Evolutionary conservation across 2,888 invertebrate species (phyloP).

Genomic region (Allophyes oxyacanthae): DNA sequence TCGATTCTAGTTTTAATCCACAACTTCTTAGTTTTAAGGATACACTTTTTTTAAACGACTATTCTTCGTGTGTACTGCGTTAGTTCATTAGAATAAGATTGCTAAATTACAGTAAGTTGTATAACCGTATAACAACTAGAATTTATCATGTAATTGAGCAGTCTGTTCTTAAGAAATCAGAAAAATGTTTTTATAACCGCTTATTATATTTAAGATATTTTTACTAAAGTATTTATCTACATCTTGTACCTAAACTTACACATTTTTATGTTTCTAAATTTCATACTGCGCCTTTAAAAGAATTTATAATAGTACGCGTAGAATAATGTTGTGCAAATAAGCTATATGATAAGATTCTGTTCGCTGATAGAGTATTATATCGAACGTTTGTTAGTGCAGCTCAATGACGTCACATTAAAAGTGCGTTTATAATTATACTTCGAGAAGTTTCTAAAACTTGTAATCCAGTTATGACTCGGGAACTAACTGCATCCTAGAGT

Average conservation of each 20-base stretch:
- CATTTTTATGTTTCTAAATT: slow-evolving; percentile 29
- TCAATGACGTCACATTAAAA: slow-evolving; percentile 11
- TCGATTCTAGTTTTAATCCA: slow-evolving; percentile 40
- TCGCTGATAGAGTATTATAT: slow-evolving; percentile 12
- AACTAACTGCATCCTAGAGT: slow-evolving; percentile 14
- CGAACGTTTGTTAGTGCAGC: slow-evolving; percentile 28
- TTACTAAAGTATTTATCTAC: slow-evolving; percentile 55
- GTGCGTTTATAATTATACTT: slow-evolving; percentile 1
- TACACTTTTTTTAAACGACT: slow-evolving; percentile 18
- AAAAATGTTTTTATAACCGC: slow-evolving; percentile 50
- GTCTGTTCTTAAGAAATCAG: slow-evolving; percentile 20
- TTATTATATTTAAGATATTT: slow-evolving; percentile 53
- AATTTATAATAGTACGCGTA: slow-evolving; percentile 35
- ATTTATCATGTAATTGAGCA: slow-evolving; percentile 26
- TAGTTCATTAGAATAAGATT: slow-evolving; percentile 30
- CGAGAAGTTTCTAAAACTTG: slow-evolving; percentile 31
- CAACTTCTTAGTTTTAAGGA: slow-evolving; percentile 30
- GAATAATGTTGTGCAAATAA: slow-evolving; percentile 25
- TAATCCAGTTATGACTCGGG: slow-evolving; percentile 2
- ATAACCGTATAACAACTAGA: slow-evolving; percentile 1
- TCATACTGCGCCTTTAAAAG: slow-evolving; percentile 38
- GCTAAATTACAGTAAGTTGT: slow-evolving; percentile 20
- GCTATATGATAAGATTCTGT: slow-evolving; percentile 17
- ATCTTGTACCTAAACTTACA: slow-evolving; percentile 49
- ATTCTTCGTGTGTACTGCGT: slow-evolving; percentile 37